Percentiles rank a stretch among this genome's conserved stretches.
Evolutionary conservation across 1,140 invertebrate species (phyloP).

Genomic region (Apis laboriosa): DNA sequence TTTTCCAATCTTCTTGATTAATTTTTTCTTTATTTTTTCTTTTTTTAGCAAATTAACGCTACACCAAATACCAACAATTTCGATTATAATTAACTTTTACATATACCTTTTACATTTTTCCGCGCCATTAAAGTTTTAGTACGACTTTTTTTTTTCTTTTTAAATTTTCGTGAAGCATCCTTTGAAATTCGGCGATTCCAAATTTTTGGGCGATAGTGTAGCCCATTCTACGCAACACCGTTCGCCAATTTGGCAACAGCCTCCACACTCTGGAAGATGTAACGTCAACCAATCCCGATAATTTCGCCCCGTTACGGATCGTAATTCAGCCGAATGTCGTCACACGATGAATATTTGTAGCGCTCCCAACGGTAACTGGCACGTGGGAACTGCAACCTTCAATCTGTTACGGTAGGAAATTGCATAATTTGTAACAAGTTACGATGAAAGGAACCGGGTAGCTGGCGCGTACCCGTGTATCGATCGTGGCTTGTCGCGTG

Average conservation of each 20-base stretch:
- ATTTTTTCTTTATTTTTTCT: neutral
- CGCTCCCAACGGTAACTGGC: constrained; percentile 53
- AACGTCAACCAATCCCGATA: constrained; percentile 49
- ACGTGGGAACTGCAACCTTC: constrained; percentile 68
- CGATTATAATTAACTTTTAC: too few relatives aligned
- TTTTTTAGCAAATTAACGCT: neutral
- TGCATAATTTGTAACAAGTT: constrained; percentile 66
- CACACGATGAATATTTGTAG: constrained; percentile 64
- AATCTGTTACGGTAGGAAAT: constrained; percentile 68
- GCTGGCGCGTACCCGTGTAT: neutral
- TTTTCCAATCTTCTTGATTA: neutral
- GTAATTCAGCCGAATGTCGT: constrained; percentile 64
- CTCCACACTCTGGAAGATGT: neutral
- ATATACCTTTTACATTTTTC: too few relatives aligned
- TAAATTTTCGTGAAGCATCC: too few relatives aligned
- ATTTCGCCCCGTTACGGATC: constrained; percentile 49
- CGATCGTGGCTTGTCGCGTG: constrained; percentile 32
- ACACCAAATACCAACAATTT: too few relatives aligned
- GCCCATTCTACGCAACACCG: neutral
- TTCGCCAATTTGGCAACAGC: constrained; percentile 56
- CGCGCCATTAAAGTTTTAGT: too few relatives aligned
- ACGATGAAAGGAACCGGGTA: constrained; percentile 52
- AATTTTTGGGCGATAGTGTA: too few relatives aligned
- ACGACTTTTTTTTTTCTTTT: too few relatives aligned
- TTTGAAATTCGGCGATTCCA: too few relatives aligned